Evolutionary conservation across 2,113 vertebrate genomes (phyloP).

Genomic region (Anas platyrhynchos): DNA sequence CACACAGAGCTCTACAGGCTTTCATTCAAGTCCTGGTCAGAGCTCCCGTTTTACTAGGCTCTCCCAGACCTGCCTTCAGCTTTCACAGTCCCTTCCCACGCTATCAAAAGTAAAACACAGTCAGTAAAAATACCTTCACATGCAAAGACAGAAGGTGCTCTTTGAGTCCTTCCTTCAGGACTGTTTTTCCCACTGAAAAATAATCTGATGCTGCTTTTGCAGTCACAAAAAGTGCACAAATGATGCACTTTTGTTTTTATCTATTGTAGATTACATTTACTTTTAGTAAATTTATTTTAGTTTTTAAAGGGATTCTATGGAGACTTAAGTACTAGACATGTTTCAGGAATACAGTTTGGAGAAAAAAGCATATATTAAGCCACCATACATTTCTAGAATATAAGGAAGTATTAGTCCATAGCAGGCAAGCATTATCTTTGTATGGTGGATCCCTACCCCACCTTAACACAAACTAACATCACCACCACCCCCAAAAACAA

Average conservation of each 20-base stretch:
- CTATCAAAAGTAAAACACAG: background rate
- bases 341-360: background rate
- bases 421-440: rapidly evolving
- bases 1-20: slow-evolving; percentile 71
- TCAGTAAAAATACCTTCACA: background rate
- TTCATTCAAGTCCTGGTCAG: slow-evolving; percentile 50
- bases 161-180: background rate
- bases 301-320: background rate
- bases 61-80: background rate
- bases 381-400: background rate
- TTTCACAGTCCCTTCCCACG: background rate
- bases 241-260: rapidly evolving
- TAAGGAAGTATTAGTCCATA: background rate
- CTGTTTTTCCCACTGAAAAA: background rate
- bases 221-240: background rate
- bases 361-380: rapidly evolving
- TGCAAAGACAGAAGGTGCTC: background rate
- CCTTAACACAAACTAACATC: background rate
- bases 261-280: background rate
- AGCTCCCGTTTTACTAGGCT: background rate
- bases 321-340: background rate
- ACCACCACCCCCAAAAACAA: too few species aligned
- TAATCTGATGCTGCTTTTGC: background rate
- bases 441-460: background rate
- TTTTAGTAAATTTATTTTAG: background rate